These are phyloP conservation scores for Polydrusus cervinus DNA, from an alignment of 2,888 invertebrate genomes.

Conservation along the genomic window DNA sequence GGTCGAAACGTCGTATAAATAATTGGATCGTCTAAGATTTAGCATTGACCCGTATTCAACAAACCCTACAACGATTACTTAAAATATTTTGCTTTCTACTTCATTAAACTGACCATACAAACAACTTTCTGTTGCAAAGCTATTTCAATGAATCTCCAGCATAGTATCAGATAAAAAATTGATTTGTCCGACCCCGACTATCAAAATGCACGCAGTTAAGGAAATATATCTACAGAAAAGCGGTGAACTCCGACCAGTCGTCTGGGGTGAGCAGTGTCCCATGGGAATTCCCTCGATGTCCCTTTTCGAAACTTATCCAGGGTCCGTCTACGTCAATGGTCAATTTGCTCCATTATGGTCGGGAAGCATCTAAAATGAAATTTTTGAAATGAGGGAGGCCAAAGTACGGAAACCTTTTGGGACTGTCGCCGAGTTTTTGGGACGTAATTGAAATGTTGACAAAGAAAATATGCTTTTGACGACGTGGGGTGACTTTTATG, in stretches of 20 bases:
- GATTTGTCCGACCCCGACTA: slow-evolving; percentile 36
- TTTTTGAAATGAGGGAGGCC: slow-evolving; percentile 43
- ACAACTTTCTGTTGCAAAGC: not conserved
- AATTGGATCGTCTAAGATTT: no score
- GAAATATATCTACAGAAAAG: slow-evolving; percentile 32
- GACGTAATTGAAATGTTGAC: slow-evolving; percentile 42
- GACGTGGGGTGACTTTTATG: not conserved
- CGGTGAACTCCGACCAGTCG: slow-evolving; percentile 30
- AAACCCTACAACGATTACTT: no score
- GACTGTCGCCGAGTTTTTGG: slow-evolving; percentile 27
- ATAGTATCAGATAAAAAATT: slow-evolving; percentile 41
- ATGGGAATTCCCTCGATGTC: slow-evolving; percentile 38
- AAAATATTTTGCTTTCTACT: no score
- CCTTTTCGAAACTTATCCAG: slow-evolving; percentile 49
- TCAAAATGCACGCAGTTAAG: slow-evolving; percentile 39
- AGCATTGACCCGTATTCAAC: no score
- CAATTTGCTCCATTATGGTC: slow-evolving; percentile 54
- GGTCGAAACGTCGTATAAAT: no score
- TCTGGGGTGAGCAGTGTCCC: slow-evolving; percentile 42
- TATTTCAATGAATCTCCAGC: slow-evolving; percentile 13
- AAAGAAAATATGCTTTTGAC: slow-evolving; percentile 21
- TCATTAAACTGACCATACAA: no score
- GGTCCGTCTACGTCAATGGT: slow-evolving; percentile 52
- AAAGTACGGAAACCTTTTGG: slow-evolving; percentile 27
- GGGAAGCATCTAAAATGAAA: slow-evolving; percentile 47